Conservation (phyloP, 2,797 vertebrate genomes). For the Holocentrus rufus region DNA sequence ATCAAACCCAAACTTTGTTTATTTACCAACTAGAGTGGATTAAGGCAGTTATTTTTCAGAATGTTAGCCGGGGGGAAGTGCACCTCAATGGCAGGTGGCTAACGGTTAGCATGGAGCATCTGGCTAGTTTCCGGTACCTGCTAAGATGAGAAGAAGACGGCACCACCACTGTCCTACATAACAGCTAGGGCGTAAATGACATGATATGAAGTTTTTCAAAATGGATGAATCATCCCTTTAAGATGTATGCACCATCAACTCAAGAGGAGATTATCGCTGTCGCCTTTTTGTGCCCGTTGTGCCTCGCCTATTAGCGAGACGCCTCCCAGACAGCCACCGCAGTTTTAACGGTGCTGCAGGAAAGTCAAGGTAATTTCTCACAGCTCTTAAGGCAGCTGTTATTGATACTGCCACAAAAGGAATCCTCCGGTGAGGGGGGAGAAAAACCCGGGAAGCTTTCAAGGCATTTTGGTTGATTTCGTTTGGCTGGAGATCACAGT, state of each 20-base stretch:
- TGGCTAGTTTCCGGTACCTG: no score
- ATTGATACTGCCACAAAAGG: conserved; percentile 30
- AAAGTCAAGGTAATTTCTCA: conserved; percentile 26
- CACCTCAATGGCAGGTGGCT: no score
- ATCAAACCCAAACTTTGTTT: no score
- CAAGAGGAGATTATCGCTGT: conserved; percentile 17
- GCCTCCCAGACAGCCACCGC: conserved; percentile 3
- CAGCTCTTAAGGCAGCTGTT: conserved; percentile 13
- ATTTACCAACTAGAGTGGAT: no score
- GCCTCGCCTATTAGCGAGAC: background rate
- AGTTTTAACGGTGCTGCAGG: conserved; percentile 10
- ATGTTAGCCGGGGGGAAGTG: no score
- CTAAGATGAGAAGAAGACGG: no score
- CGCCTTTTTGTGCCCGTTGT: conserved; percentile 11
- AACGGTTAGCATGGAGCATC: no score
- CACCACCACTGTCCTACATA: no score
- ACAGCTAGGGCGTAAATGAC: no score
- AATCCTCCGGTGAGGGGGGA: background rate
- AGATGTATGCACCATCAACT: background rate
- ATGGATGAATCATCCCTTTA: no score
- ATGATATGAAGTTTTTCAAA: no score
- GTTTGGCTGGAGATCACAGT: conserved; percentile 10
- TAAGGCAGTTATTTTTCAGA: no score
- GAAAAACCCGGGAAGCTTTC: conserved; percentile 5
- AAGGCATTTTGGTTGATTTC: conserved; percentile 10